Conservation (phyloP, 1,140 invertebrate species). For the Paralvinella palmiformis region DNA sequence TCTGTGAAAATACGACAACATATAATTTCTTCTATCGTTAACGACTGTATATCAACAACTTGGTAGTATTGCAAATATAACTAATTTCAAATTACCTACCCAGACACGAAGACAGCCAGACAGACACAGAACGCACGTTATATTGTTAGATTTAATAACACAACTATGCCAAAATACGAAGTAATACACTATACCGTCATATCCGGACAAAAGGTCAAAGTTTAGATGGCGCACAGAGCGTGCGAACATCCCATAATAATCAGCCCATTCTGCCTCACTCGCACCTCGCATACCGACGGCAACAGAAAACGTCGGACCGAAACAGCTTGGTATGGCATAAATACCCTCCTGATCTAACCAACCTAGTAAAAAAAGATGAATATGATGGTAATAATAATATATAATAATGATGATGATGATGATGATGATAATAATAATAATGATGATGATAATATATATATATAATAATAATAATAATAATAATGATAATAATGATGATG, state of each 20-base stretch:
- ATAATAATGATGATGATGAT: background rate
- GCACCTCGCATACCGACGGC: slow-evolving; percentile 1
- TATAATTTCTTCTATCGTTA: background rate
- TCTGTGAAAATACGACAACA: too few species aligned
- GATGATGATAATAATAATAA: background rate
- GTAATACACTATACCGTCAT: background rate
- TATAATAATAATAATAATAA: too few species aligned
- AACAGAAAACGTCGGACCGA: background rate
- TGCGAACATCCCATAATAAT: slow-evolving; percentile 12
- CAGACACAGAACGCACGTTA: background rate
- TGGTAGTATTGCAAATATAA: background rate
- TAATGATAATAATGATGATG: too few species aligned
- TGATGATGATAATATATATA: background rate
- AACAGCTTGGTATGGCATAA: background rate
- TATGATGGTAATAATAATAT: background rate
- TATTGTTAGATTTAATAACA: background rate
- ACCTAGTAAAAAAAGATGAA: background rate
- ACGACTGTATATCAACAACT: background rate
- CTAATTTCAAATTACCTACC: background rate
- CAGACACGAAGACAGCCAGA: background rate
- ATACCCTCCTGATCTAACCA: background rate
- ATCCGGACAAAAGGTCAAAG: slow-evolving; percentile 1
- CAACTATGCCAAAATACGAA: too few species aligned
- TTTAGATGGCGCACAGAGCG: slow-evolving; percentile 1
- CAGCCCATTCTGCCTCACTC: slow-evolving; percentile 1